A percentile compares a stretch with the other conserved stretches of the same genome.
These are phyloP conservation scores for Nesogale talazaci DNA, from an alignment of 2,113 vertebrate genomes.

Conservation along the genomic window DNA sequence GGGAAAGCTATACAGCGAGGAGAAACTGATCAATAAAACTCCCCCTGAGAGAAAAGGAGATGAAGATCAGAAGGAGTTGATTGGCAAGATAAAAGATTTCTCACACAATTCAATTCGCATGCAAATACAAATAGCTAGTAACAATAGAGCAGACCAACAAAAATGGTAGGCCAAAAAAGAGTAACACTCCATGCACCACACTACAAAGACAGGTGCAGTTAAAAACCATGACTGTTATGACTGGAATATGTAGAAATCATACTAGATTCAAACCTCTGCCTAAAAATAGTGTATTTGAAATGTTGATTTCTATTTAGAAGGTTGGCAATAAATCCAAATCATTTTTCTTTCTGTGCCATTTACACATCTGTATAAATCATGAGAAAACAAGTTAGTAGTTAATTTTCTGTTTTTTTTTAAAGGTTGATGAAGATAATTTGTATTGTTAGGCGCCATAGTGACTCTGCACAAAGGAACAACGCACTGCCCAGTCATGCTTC, in stretches of 20 bases:
- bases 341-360: neutral
- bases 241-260: neutral
- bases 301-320: neutral
- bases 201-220: neutral
- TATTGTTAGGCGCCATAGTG: too few species aligned
- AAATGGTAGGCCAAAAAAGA: neutral
- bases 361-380: neutral
- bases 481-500: too few species aligned
- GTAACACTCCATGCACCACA: neutral
- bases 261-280: neutral
- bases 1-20: neutral
- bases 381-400: neutral
- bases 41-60: neutral
- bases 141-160: neutral
- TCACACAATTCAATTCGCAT: constrained; percentile 1
- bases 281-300: neutral
- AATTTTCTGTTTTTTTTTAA: neutral
- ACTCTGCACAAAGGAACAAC: too few species aligned
- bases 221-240: neutral
- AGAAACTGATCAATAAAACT: neutral
- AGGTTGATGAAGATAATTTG: too few species aligned
- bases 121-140: neutral
- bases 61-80: neutral
- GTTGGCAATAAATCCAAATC: neutral
- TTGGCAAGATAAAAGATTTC: neutral